phyloP scores from a whole-genome alignment of 2,797 vertebrate species.

The Gorsachius magnificus region DNA sequence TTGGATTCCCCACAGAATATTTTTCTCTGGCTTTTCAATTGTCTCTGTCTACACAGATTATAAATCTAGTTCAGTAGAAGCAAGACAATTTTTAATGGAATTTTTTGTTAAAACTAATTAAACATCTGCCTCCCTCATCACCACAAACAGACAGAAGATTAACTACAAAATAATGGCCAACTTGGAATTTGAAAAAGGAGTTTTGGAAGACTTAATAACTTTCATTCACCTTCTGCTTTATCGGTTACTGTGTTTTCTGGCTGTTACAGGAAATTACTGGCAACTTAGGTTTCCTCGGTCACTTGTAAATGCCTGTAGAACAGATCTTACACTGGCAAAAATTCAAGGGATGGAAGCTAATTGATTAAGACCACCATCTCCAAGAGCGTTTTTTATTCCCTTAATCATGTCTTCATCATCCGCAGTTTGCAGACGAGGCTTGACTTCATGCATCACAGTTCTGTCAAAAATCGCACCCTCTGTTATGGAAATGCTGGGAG shows the following conservation, averaged over 20 bases:
- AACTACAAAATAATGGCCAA: conserved; percentile 17
- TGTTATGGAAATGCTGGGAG: neutral
- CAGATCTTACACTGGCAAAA: neutral
- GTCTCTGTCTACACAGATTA: conserved; percentile 50
- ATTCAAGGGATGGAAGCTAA: neutral
- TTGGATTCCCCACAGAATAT: conserved; percentile 33
- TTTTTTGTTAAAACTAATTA: conserved; percentile 51
- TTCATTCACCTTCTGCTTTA: neutral
- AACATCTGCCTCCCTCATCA: conserved; percentile 43
- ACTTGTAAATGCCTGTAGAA: neutral
- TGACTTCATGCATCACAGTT: neutral
- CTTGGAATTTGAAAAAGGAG: neutral
- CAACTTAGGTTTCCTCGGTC: neutral
- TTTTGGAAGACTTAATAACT: neutral
- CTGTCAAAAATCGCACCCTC: conserved; percentile 6
- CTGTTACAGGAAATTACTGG: neutral
- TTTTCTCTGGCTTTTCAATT: conserved; percentile 52
- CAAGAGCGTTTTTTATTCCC: neutral
- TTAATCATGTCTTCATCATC: conserved; percentile 13
- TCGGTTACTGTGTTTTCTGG: neutral
- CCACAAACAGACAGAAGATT: conserved; percentile 31
- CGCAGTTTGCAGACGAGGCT: neutral
- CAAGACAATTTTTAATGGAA: conserved; percentile 45
- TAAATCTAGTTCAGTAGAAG: conserved; percentile 55
- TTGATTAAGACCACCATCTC: conserved; percentile 3